Evolutionary conservation across 2,797 vertebrate species (phyloP).

Genomic region (Dallia pectoralis): DNA sequence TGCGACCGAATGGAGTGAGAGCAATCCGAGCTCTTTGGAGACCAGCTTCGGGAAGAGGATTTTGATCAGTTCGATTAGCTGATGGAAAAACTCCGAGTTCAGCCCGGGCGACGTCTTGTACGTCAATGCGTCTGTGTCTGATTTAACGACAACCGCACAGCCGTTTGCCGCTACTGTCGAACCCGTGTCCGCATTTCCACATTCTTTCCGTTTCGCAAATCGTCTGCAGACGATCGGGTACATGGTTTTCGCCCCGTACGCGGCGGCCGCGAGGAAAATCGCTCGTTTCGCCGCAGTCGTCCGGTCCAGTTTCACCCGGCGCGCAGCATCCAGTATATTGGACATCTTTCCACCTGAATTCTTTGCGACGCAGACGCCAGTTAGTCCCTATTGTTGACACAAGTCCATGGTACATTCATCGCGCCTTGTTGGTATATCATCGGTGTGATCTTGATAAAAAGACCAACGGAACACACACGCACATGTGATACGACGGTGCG

Average conservation of each 20-base stretch:
- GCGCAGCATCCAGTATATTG: conserved; percentile 78
- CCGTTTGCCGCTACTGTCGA: conserved; percentile 60
- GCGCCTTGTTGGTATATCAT: conserved; percentile 1
- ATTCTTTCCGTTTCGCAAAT: conserved; percentile 49
- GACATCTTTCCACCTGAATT: conserved; percentile 70
- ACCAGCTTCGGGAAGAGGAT: conserved; percentile 90
- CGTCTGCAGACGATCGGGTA: conserved; percentile 82
- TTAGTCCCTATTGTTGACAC: conserved; percentile 36
- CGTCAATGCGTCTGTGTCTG: conserved; percentile 21
- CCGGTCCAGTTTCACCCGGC: conserved; percentile 79
- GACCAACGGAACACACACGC: conserved; percentile 16
- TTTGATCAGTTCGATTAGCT: conserved; percentile 84
- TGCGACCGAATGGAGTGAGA: conserved; percentile 89
- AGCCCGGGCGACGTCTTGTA: conserved; percentile 76
- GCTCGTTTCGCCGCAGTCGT: conserved; percentile 80
- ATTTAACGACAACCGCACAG: conserved; percentile 42
- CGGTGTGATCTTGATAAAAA: conserved; percentile 13
- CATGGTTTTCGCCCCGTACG: conserved; percentile 82
- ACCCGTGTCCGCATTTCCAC: neutral
- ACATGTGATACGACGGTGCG: conserved; percentile 25
- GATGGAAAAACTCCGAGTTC: conserved; percentile 84
- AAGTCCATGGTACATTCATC: neutral
- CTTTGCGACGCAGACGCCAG: conserved; percentile 6
- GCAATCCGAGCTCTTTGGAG: conserved; percentile 85
- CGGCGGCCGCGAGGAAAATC: conserved; percentile 83